These are phyloP conservation scores for Parotocinclus haroldoi DNA, from an alignment of 2,797 vertebrate species.

Conservation along the genomic window DNA sequence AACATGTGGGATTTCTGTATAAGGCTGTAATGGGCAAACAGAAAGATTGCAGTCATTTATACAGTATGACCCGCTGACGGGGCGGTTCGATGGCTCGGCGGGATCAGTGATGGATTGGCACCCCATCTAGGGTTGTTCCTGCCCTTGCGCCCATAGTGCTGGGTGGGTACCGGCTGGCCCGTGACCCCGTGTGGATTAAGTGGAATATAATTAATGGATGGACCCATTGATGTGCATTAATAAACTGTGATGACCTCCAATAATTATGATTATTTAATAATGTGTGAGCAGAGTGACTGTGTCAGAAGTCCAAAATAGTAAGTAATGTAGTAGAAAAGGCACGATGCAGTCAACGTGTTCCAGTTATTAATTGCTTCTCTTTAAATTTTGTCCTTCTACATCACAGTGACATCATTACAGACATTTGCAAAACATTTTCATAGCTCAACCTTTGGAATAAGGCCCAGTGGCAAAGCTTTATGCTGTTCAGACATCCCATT, in stretches of 20 bases:
- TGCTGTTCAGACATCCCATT: not conserved
- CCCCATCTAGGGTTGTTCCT: too few species aligned
- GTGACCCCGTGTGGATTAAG: too few species aligned
- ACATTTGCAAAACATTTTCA: conserved; percentile 37
- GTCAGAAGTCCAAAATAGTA: conserved; percentile 4
- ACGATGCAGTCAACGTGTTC: not conserved
- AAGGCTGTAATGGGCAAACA: not conserved
- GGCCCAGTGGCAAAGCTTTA: not conserved
- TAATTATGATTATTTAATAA: not conserved
- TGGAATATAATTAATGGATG: too few species aligned
- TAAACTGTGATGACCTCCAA: too few species aligned
- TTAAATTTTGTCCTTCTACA: conserved; percentile 19
- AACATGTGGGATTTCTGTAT: not conserved
- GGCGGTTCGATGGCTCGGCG: too few species aligned
- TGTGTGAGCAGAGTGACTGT: not conserved
- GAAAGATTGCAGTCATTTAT: too few species aligned
- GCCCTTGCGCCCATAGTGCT: too few species aligned
- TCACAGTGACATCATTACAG: conserved; percentile 25
- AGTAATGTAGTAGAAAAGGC: not conserved
- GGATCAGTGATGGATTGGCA: too few species aligned
- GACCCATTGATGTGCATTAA: too few species aligned
- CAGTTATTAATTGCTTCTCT: conserved; percentile 19
- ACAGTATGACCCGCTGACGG: too few species aligned
- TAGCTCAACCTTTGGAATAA: not conserved
- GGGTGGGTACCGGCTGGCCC: too few species aligned